phyloP scores from a whole-genome alignment of 2,113 vertebrate species.

The Rutilus rutilus region DNA sequence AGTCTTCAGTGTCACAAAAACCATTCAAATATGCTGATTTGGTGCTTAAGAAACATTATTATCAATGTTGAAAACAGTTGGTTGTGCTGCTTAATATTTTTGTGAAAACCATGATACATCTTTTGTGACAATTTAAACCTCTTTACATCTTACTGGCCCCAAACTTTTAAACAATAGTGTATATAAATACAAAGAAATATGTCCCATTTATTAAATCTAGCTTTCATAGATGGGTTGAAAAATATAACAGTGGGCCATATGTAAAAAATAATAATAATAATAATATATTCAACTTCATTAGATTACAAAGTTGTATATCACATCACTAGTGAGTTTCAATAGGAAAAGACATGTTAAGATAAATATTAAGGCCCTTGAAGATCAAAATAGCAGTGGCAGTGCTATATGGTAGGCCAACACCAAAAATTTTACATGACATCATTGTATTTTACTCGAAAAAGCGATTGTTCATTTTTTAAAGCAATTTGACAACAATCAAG shows the following conservation, averaged over 20 bases:
- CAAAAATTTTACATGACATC: conserved; percentile 20
- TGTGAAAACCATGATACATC: not conserved
- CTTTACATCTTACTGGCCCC: not conserved
- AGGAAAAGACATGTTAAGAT: conserved; percentile 12
- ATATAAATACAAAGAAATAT: not conserved
- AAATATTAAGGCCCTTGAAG: conserved; percentile 50
- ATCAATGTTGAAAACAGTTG: not conserved
- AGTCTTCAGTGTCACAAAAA: not conserved
- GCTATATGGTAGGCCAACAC: conserved; percentile 40
- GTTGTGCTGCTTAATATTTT: not conserved
- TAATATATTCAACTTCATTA: not conserved
- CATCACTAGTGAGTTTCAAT: conserved; percentile 8
- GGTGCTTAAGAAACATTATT: not conserved
- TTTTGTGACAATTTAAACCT: not conserved
- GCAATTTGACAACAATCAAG: conserved; percentile 6
- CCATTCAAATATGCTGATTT: not conserved
- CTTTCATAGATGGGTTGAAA: not conserved
- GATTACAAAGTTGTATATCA: conserved; percentile 2
- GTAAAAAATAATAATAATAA: conserved; percentile 2
- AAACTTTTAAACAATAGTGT: not conserved
- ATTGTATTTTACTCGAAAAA: not conserved
- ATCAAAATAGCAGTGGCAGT: conserved; percentile 54
- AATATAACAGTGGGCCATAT: conserved; percentile 32
- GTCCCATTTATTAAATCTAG: conserved; percentile 18
- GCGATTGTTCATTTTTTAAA: not conserved